Evolutionary conservation across 2,113 vertebrate genomes (phyloP), one percentile per base, ranked within the genome.

Genomic region (Manacus vitellinus): DNA sequence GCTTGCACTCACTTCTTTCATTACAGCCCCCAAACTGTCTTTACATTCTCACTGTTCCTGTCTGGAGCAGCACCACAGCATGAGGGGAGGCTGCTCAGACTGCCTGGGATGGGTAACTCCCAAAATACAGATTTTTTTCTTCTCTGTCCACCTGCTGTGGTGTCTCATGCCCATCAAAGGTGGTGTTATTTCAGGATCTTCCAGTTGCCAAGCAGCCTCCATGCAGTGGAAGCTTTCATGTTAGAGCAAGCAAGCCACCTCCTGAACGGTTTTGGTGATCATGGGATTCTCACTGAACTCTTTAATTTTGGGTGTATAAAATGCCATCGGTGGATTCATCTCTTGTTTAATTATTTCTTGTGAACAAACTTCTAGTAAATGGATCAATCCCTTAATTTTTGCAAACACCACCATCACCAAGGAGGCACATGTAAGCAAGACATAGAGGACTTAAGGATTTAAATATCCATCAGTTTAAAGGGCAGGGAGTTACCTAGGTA

Each of bases 251-350:
- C 25, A 62, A 41, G 14, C 24, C 21, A 39, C 5, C 6, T 88
- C 49, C 30, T 43, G 37, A 14, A 52, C 41, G 22, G 21, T 68
- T 83, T 49, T 73, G 59, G 41, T 80, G 62, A 79, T 41, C 7
- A 2, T 2, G 9, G 23, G 11, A 67, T 81, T 81, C n/a, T 46
- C 62, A 18, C 0, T 28, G 67, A 5, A 51, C 22, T 72, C n/a
- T 76, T 73, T 43, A 61, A 31, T 47, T 92, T 39, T 35, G 18
- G 3, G 4, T 51, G 16, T 71, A 62, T 23, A 59, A 51, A 91
- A 39, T 27, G 14, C 7, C 0, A 0, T 6, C 30, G 39, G 15
- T 63, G 14, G 22, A 62, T 46, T 13, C 1, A 18, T 15, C 3
- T 43, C 21, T 70, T 51, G 11, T n/a, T 89, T 51, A 59, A 25